Base-by-base conservation (phyloP, 2,113 vertebrate species). In the Ramphastos sulfuratus region DNA sequence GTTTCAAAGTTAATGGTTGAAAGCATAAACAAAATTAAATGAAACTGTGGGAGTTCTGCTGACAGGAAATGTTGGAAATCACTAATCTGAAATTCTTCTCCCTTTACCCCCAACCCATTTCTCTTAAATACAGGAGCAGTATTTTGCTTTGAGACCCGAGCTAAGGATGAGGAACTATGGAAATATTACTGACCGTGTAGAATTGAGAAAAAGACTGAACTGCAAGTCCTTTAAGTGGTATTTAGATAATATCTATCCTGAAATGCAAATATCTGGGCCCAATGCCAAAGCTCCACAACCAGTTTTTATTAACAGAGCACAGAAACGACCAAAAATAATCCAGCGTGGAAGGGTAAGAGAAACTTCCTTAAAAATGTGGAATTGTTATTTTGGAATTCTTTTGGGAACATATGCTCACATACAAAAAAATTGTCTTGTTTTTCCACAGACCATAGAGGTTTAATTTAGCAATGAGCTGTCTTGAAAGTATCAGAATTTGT, bases 181-280 rank as follows among this genome's bases (percentile, higher is more conserved):
- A 3, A 98, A 99, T 83, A 98, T 99, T 93, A 97, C 98, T 0
- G 98, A 99, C 69, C 98, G 99, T 3, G 89, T 98, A 44, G 98
- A 98, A 5, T 3, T 99, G 95, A 97, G 99, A 79, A 97, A 97
- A 93, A 98, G 92, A 56, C 80, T 99, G 93, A 98, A 98, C 74
- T 99, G 99, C 80, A 98, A 91, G 42, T 98, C 99, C 1, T 99
- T 99, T 82, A 98, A 97, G 58, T 99, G 99, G 99, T 99, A 99
- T 90, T 97, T 99, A 92, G 99, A 99, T 95, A 98, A 98, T 8
- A 92, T 99, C 35, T 99, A 99, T 93, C 99, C 99, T 1, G 99
- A 99, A 97, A 99, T 99, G 99, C 98, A 99, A 96, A 89, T 98
- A 14, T 94, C 96, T 14, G 98, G 98, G 56, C 96, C 98, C 28